A percentile compares a stretch with the other conserved stretches of the same genome.
phyloP scores from a whole-genome alignment of 2,113 vertebrate species.

The Recurvirostra avosetta region DNA sequence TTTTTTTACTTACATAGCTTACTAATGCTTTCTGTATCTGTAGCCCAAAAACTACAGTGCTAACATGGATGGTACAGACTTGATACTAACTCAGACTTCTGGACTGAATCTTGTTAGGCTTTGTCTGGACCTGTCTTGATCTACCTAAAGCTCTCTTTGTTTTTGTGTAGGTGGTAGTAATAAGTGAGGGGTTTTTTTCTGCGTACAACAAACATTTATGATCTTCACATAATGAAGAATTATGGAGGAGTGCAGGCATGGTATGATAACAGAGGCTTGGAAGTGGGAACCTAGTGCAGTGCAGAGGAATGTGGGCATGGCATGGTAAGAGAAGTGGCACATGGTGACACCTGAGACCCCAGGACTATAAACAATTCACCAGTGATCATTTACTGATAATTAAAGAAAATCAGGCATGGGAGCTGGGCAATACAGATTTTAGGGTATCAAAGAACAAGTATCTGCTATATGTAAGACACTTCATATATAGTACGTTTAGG shows the following conservation, averaged over 20 bases:
- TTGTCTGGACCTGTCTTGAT: not conserved
- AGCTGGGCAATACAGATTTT: not conserved
- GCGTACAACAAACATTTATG: not conserved
- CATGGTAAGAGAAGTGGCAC: not conserved
- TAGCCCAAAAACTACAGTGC: not conserved
- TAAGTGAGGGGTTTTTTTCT: not conserved
- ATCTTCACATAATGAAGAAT: not conserved
- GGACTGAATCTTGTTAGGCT: not conserved
- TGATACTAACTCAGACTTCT: not conserved
- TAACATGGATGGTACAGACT: not conserved
- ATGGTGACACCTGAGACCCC: fast-evolving
- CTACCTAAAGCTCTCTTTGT: not conserved
- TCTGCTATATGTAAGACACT: not conserved
- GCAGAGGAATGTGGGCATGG: not conserved
- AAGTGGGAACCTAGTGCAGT: not conserved
- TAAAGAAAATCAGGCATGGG: not conserved
- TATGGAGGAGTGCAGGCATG: fast-evolving
- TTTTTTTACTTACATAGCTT: not conserved
- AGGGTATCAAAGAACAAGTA: not conserved
- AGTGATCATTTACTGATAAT: not conserved
- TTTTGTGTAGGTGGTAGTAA: not conserved
- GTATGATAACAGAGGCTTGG: not conserved
- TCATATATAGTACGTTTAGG: fast-evolving
- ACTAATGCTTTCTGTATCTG: not conserved
- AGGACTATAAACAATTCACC: not conserved